Evolutionary conservation across 92 coral and sea anemone species (phyloP).

Genomic region (Siderastrea siderea): DNA sequence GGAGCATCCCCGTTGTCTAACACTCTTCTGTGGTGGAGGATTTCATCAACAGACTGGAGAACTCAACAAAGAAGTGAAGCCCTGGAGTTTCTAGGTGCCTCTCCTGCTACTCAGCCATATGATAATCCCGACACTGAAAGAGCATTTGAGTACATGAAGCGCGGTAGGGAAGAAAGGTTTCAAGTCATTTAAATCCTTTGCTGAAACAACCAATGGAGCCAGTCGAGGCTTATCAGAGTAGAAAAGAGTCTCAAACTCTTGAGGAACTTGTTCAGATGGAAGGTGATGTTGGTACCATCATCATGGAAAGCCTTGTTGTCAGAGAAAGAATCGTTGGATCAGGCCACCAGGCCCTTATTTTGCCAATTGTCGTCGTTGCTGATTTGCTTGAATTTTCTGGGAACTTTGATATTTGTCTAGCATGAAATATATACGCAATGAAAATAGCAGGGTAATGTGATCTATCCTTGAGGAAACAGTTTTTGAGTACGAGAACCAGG

Average conservation of each 20-base stretch:
- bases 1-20: background rate
- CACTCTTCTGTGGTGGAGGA: background rate
- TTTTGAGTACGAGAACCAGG: background rate
- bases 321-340: conserved; percentile 76
- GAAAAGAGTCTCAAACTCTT: too few species aligned
- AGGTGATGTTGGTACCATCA: conserved; percentile 59
- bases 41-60: background rate
- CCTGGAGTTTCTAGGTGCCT: background rate
- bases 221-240: too few species aligned
- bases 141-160: conserved; percentile 61
- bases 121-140: background rate
- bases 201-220: conserved; percentile 19
- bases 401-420: conserved; percentile 66
- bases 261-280: background rate
- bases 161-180: conserved; percentile 67
- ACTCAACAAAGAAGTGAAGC: background rate
- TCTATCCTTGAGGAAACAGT: conserved; percentile 6
- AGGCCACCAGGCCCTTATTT: conserved; percentile 45
- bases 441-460: conserved; percentile 68
- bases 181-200: conserved; percentile 18
- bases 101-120: background rate
- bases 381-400: conserved; percentile 39
- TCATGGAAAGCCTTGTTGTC: background rate
- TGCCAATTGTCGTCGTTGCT: conserved; percentile 63
- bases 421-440: conserved; percentile 76